Evolutionary conservation across 1,140 invertebrate genomes (phyloP), one percentile per base, ranked within the genome.

Genomic region (Macrotrachela quadricornifera): DNA sequence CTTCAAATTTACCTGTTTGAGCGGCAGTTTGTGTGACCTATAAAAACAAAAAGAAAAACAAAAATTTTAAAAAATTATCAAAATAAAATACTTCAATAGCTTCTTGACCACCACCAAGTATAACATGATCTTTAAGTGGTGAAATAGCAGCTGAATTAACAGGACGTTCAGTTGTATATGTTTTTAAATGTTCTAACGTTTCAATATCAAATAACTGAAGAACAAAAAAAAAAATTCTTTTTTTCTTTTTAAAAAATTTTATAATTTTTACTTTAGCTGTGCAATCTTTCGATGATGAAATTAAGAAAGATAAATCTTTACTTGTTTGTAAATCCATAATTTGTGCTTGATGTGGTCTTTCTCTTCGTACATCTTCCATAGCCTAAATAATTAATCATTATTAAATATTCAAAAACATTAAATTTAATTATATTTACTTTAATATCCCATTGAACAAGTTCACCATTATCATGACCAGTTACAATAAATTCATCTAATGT

Each of bases 321-420:
- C 81, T 85, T 57, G 82, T 75, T 68, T 95, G 90, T 79, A 96
- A 86, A 64, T 95, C 90, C 67, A 90, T 94, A 54, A 97, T 91
- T 58, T 80, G 76, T 44, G 76, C 77, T 1, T 75, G 78, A 65
- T 97, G 91, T 18, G 51, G 57, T 82, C 83, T 57, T 79, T 78
- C 14, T 79, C 74, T 11, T 42, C 46, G 16, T 57, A 49, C 6
- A 82, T 67, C 64, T 80, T 30, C 21, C 21, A 30, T 30, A 30
- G 21, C 21, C 21, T 30, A 30, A 30, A 30, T 30, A 30, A 30
- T 8, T 42, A 10, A 42, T 14, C 15, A 57, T 49, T 47, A 21
- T 46, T 11, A 14, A 52, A 10, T 49, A 41, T 37, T 14, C 46
- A 42, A 42, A 46, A 38, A 53, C 54, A 52, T 12, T 42, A 55